A percentile compares a stretch with the other conserved stretches of the same genome.
Conservation (phyloP, 1,140 invertebrate genomes). For the Drosophila murphyi region DNA sequence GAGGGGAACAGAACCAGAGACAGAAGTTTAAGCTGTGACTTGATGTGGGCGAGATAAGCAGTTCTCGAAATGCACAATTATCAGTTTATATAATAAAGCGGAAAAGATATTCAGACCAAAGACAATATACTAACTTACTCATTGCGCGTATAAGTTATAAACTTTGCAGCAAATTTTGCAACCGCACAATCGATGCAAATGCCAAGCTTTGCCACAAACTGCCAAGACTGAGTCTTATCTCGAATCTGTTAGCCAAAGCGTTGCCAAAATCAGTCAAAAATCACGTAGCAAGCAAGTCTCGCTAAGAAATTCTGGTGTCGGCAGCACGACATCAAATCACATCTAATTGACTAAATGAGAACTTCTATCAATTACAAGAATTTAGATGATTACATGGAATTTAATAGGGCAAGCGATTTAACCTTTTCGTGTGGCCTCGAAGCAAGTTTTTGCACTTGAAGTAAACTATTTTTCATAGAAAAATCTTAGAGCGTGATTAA, state of each 20-base stretch:
- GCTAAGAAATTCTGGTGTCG: constrained; percentile 20
- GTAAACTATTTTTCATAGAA: no score
- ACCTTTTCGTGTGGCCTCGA: no score
- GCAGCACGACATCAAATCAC: constrained; percentile 2
- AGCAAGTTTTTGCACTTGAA: no score
- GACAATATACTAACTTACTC: constrained; percentile 5
- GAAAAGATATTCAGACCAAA: constrained; percentile 53
- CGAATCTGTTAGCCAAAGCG: constrained; percentile 3
- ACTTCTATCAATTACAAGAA: constrained; percentile 11
- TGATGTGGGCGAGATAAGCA: constrained; percentile 19
- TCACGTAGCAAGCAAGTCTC: constrained; percentile 54
- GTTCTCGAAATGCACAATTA: constrained; percentile 28
- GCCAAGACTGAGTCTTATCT: constrained; percentile 53
- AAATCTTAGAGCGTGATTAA: no score
- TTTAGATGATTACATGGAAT: not conserved
- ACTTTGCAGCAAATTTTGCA: constrained; percentile 26
- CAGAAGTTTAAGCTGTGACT: not conserved
- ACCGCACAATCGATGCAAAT: constrained; percentile 66
- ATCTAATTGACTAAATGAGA: constrained; percentile 51
- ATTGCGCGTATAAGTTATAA: constrained; percentile 22
- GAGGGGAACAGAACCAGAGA: not conserved
- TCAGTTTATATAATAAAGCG: constrained; percentile 45
- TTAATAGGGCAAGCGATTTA: not conserved
- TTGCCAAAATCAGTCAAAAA: constrained; percentile 48
- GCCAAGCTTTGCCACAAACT: constrained; percentile 30